Base-by-base conservation (phyloP, 2,888 invertebrate species). In the Spisula solida region DNA sequence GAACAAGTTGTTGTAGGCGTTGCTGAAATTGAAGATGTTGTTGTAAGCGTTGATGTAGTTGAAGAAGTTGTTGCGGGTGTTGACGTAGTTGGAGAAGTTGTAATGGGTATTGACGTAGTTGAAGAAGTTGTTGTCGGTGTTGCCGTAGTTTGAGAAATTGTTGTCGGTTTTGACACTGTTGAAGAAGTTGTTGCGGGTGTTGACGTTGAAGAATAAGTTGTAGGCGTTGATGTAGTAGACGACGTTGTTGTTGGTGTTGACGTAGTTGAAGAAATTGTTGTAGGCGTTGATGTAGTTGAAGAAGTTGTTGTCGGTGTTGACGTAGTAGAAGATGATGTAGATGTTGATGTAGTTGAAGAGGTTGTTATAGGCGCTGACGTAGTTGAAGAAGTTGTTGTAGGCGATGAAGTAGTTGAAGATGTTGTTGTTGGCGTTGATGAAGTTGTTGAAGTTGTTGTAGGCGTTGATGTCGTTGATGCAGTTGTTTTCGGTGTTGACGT, bases 31-130 rank as follows among this genome's bases (percentile, higher is more conserved):
- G 55, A 55, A 4, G 55, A 14, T 55, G 14, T 4, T 55, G 55
- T 55, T 41, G 41, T 41, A 55, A 20, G 4, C 2, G 20, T 6
- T 18, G 55, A 55, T 55, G 55, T 55, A 6, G 55, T 55, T 18
- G 55, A 20, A 1, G 20, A 14, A 6, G 14, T 4, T 18, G 55
- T 18, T 41, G 41, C 8, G 8, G 41, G 2, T 55, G 55, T 8
- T 55, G 55, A 2, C 2, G 55, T 14, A 2, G 20, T 6, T 55
- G 55, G 2, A 4, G 55, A 41, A 5, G 41, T 41, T 41, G 41
- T 41, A 41, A 8, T 41, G 2, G 41, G 41, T 41, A 41, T 2
- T 41, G 84, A 29, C 12, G 84, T 88, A 25, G 88, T 81, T 18
- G 81, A 6, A 6, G 85, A 31, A 1, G 55, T 55, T 14, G 55